Evolutionary conservation across 1,140 invertebrate genomes (phyloP), one percentile per base, ranked within the genome.

Genomic region (Drosophila sp.): DNA sequence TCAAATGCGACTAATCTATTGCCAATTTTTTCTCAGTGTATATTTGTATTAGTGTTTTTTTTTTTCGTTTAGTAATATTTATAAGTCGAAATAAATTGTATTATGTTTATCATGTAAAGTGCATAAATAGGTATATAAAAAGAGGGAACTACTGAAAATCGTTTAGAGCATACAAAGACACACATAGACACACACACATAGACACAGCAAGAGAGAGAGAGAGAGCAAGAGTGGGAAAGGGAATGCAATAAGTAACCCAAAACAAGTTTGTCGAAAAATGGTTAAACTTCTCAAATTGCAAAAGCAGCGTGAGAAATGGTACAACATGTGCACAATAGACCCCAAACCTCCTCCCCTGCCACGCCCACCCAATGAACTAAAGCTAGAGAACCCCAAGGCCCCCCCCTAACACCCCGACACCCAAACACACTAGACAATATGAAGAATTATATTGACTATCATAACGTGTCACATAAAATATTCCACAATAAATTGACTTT

Each of bases 11-110:
- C 84, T 91, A 91, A 72, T 91, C 90, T 91, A 91, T 91, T 91
- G 90, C 90, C 90, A 91, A 91, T 91, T 91, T 91, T 91, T 91
- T 91, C 90, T 91, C 90, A 83, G 77, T 87, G 82, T 91, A 80
- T 77, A 76, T 76, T 86, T 86, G 87, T 80, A 90, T 90, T 90
- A 90, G 85, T 91, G 90, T 90, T 61, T 84, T 73, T 66, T 63
- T 75, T 68, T 76, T 80, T 70, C 64, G 74, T 80, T 87, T 76
- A 68, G 71, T 85, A 62, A 68, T 74, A 72, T 71, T 80, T 58
- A 79, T 85, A 80, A 50, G 44, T 50, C 35, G 35, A 38, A 38
- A 78, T 80, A 72, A 72, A 69, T 76, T 72, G 72, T 90, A 79
- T 65, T 50, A 76, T 68, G 73, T 72, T 72, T 62, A 50, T 66